A percentile compares a stretch with the other conserved stretches of the same genome.
Evolutionary conservation across 2,113 vertebrate species (phyloP).

Genomic region (Boleophthalmus pectinirostris): DNA sequence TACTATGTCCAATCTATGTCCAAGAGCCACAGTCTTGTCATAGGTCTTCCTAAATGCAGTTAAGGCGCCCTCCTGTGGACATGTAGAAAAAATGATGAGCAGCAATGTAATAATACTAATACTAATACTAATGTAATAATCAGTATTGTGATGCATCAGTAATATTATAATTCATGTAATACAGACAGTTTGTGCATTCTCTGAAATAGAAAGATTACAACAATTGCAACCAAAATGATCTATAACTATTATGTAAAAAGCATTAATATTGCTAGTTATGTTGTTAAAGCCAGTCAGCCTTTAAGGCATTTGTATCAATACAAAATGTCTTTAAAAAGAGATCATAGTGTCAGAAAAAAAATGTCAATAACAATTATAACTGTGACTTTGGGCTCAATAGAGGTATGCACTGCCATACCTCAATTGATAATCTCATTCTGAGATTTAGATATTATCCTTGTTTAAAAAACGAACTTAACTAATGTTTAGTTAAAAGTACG

Average conservation of each 20-base stretch:
- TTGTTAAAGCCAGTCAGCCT: too few relatives aligned
- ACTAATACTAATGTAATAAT: too few relatives aligned
- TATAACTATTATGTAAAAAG: too few relatives aligned
- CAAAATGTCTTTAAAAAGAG: not conserved
- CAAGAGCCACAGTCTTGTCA: slow-evolving; percentile 95
- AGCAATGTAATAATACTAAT: not conserved
- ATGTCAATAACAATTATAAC: not conserved
- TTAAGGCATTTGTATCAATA: not conserved
- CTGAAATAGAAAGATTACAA: not conserved
- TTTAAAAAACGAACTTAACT: not conserved
- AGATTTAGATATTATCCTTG: not conserved
- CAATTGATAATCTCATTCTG: not conserved
- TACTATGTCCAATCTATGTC: slow-evolving; percentile 95
- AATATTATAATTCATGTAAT: not conserved
- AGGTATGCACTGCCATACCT: too few relatives aligned
- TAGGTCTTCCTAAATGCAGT: slow-evolving; percentile 96
- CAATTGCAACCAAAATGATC: too few relatives aligned
- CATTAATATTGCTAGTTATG: too few relatives aligned
- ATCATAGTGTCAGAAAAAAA: too few relatives aligned
- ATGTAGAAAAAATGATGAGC: not conserved
- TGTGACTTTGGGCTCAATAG: not conserved
- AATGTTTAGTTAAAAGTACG: not conserved
- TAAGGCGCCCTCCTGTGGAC: slow-evolving; percentile 87
- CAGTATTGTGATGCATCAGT: too few relatives aligned
- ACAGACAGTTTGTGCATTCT: not conserved